Evolutionary conservation across 1,140 invertebrate species (phyloP), one percentile per base, ranked within the genome.

Genomic region (Meloidogyne chitwoodi): DNA sequence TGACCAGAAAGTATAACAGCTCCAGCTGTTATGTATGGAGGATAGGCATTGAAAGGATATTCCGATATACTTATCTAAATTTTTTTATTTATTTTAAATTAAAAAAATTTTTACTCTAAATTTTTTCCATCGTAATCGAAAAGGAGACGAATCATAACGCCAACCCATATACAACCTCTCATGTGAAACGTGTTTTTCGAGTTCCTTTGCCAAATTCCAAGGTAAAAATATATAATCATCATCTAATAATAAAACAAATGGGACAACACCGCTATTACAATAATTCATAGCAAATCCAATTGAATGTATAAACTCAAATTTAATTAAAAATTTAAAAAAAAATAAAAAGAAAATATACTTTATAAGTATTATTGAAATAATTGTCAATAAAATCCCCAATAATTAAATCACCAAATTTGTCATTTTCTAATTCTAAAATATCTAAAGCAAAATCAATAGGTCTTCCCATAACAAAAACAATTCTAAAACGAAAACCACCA

Each of bases 1-100:
- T 76, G 80, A 12, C 70, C 63, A 24, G 84, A 74, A 2, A 85
- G 61, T 14, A 85, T 68, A 12, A 85, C 85, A 16, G 77, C 81
- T 16, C 84, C 84, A 41, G 77, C 84, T 8, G 83, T 69, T 27
- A 87, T 84, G 61, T 85, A 85, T 16, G 84, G 85, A 10, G 84
- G 84, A 75, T 83, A 85, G 22, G 34, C 38, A 26, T 62, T 48
- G 72, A 72, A 85, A 8, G 84, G 84, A 70, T 86, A 85, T 8
- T 82, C 76, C 5, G 12, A 31, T 65, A 77, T 61, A 41, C 75
- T 80, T 70, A 19, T 6, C 34, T 44, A 16, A 10, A 19, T n/a
- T 27, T 70, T 22, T 70, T 31, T 63, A 19, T 14, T 66, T 19
- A 66, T 5, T 22, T 48, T 19, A 34, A 34, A 10, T 44, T 44